Evolutionary conservation across 2,888 invertebrate genomes (phyloP), one percentile per base, ranked within the genome.

Genomic region (Acanthosoma haemorrhoidale): DNA sequence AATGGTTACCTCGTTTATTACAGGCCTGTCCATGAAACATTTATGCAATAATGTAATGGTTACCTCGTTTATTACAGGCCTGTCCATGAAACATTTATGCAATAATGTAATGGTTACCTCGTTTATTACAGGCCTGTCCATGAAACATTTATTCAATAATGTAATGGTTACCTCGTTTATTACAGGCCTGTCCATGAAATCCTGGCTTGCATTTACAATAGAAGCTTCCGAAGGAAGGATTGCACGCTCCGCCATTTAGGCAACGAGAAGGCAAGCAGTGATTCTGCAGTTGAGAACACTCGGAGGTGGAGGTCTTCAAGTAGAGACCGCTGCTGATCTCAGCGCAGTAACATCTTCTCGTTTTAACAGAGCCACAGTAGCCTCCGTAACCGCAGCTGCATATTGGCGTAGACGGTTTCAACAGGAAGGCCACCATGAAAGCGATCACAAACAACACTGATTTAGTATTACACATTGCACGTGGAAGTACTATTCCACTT

Each of bases 381-480:
- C 68, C 36, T 21, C 68, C 68, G 36, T 31, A 58, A 15, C 68
- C 68, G 36, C 68, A 68, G 1, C 5, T 13, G 32, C 66, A 66
- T 5, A 15, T 0, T 8, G 25, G 13, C 15, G 16, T 4, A 32
- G 58, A 32, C 3, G n/a, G 31, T 4, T n/a, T 2, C 8, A 61
- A 5, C 15, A n/a, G 41, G 6, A 61, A 38, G 25, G 16, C 71
- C 70, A 16, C 79, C 81, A 76, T 83, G 82, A 78, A 59, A 11
- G 15, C 11, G 3, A 59, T 32, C 1, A 16, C 8, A 34, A 3
- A n/a, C 2, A 25, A 13, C n/a, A 25, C 5, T n/a, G 3, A 6
- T 51, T n/a, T 18, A n/a, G n/a, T n/a, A n/a, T n/a, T n/a, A n/a
- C n/a, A n/a, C n/a, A n/a, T n/a, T n/a, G n/a, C n/a, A n/a, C n/a